Evolutionary conservation across 2,113 vertebrate species (phyloP).

Genomic region (Anas platyrhynchos): DNA sequence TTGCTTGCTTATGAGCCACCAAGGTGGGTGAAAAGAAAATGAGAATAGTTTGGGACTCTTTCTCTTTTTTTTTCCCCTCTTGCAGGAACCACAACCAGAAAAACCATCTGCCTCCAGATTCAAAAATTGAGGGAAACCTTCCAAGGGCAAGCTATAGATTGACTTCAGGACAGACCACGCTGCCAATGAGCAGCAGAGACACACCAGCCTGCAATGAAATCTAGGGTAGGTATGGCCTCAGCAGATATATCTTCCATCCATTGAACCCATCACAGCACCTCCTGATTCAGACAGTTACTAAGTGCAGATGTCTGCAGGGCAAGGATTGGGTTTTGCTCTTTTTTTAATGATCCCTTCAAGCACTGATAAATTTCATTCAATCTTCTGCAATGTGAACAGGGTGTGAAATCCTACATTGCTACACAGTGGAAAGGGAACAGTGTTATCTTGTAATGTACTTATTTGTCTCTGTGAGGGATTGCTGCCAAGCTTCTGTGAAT

Average conservation of each 20-base stretch:
- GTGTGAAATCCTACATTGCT: constrained; percentile 6
- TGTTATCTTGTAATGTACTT: constrained; percentile 47
- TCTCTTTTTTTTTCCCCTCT: not conserved
- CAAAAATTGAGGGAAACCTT: not conserved
- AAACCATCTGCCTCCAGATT: not conserved
- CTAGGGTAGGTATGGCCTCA: accelerated
- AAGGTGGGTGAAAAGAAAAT: not conserved
- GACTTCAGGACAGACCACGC: not conserved
- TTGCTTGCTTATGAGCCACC: not conserved
- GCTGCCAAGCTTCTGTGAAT: constrained; percentile 59
- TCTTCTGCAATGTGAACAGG: not conserved
- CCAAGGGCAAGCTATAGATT: not conserved
- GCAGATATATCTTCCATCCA: not conserved
- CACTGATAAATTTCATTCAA: constrained; percentile 22
- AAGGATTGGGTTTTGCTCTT: not conserved
- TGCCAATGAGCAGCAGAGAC: not conserved
- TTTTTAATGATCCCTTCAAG: not conserved
- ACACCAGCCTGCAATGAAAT: not conserved
- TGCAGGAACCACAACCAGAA: not conserved
- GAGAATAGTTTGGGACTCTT: not conserved
- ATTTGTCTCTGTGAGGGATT: constrained; percentile 35
- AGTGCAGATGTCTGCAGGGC: accelerated
- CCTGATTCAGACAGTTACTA: not conserved
- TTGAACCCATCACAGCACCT: not conserved
- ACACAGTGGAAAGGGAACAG: not conserved